Conservation (phyloP, 2,113 vertebrate genomes). For the Puffinus mauretanicus region DNA sequence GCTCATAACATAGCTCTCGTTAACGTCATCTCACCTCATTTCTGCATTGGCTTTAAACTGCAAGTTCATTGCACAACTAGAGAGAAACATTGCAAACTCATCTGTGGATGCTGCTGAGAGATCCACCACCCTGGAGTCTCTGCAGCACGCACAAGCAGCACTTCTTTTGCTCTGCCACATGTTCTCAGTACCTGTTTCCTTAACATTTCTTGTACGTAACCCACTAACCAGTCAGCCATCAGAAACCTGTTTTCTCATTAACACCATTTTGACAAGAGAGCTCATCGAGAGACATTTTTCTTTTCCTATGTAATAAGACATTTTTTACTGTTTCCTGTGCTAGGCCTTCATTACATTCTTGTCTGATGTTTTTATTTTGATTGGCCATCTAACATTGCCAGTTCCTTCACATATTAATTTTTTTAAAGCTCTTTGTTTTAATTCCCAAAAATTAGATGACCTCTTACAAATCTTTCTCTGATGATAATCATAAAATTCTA, state of each 20-base stretch:
- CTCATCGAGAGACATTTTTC: not conserved
- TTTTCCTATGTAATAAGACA: not conserved
- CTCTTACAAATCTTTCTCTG: not conserved
- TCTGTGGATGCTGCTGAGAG: not conserved
- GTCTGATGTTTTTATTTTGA: not conserved
- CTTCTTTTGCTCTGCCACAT: not conserved
- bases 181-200: not conserved
- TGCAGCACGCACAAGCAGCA: fast-evolving
- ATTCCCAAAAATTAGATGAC: not conserved
- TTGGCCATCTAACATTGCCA: not conserved
- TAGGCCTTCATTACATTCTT: not conserved
- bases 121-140: not conserved
- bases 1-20: not conserved
- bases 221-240: not conserved
- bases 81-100: not conserved
- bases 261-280: not conserved
- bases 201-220: not conserved
- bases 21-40: not conserved
- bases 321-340: not conserved
- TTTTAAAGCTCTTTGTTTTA: not conserved
- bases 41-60: not conserved
- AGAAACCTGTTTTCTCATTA: not conserved
- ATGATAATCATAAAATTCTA: not conserved
- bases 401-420: not conserved
- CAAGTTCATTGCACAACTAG: not conserved